Conservation (phyloP, 2,113 vertebrate genomes). For the Rhinopomastus cyanomelas region DNA sequence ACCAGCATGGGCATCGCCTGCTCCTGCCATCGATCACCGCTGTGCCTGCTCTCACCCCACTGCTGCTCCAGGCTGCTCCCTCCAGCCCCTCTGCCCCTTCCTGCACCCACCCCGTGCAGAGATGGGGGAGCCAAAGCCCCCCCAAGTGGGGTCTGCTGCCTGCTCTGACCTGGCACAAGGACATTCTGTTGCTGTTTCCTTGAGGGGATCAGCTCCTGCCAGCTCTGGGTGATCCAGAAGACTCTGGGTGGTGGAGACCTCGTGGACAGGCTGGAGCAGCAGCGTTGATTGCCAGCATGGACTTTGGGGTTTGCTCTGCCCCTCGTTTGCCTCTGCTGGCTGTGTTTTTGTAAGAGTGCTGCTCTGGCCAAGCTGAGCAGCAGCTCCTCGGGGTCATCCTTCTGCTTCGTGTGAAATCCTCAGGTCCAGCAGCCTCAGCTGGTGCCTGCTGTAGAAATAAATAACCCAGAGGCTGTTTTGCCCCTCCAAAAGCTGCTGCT, state of each 20-base stretch:
- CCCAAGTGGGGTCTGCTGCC: neutral
- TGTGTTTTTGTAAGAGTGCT: neutral
- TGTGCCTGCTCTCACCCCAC: neutral
- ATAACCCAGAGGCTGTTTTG: neutral
- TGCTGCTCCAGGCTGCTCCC: neutral
- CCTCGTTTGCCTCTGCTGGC: neutral
- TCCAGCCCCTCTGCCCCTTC: neutral
- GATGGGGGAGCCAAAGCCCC: neutral
- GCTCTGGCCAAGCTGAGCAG: neutral
- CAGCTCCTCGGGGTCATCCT: neutral
- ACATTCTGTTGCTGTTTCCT: neutral
- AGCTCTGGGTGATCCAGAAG: neutral
- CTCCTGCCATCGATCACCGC: neutral
- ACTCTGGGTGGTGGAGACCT: rapidly evolving
- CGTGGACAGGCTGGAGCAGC: neutral
- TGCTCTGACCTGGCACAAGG: rapidly evolving
- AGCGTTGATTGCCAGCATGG: neutral
- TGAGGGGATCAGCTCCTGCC: neutral
- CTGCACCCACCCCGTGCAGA: rapidly evolving
- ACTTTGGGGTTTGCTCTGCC: neutral
- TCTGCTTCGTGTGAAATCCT: neutral
- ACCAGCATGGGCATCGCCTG: neutral
- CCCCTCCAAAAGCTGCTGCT: neutral
- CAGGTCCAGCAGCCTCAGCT: neutral
- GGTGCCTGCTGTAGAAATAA: neutral